Percentiles rank a stretch among this genome's conserved stretches.
Conservation (phyloP, 1,140 invertebrate genomes). For the Aradophagus sp. region DNA sequence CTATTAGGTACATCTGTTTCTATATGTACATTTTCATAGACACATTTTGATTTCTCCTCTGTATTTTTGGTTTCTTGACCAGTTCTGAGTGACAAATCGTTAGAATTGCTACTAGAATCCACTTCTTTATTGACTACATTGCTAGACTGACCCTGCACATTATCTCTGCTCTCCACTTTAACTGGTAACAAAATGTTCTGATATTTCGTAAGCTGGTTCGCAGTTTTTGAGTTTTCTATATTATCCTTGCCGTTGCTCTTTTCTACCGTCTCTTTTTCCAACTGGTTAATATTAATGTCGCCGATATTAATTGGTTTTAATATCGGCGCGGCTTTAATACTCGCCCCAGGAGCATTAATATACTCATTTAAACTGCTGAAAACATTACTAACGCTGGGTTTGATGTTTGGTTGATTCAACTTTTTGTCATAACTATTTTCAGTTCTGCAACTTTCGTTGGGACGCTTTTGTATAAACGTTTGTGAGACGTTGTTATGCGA, state of each 20-base stretch:
- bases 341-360: constrained; percentile 72
- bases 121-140: constrained; percentile 11
- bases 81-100: constrained; percentile 1
- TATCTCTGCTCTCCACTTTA: constrained; percentile 55
- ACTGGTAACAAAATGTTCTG: constrained; percentile 67
- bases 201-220: constrained; percentile 50
- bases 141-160: constrained; percentile 9
- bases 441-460: constrained; percentile 63
- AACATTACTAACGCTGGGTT: constrained; percentile 77
- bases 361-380: constrained; percentile 81
- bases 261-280: constrained; percentile 10
- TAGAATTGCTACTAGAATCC: constrained; percentile 3
- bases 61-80: constrained; percentile 33
- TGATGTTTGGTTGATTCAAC: constrained; percentile 68
- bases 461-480: constrained; percentile 63
- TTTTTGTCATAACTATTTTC: constrained; percentile 70
- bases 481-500: constrained; percentile 65
- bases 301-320: constrained; percentile 50
- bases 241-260: constrained; percentile 10
- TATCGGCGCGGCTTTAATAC: too few species aligned
- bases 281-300: constrained; percentile 11
- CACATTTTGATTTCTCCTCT: constrained; percentile 54
- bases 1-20: constrained; percentile 56
- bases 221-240: constrained; percentile 9
- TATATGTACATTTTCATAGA: constrained; percentile 65